Conservation (phyloP, 1,140 invertebrate genomes). For the Temnothorax nylanderi region DNA sequence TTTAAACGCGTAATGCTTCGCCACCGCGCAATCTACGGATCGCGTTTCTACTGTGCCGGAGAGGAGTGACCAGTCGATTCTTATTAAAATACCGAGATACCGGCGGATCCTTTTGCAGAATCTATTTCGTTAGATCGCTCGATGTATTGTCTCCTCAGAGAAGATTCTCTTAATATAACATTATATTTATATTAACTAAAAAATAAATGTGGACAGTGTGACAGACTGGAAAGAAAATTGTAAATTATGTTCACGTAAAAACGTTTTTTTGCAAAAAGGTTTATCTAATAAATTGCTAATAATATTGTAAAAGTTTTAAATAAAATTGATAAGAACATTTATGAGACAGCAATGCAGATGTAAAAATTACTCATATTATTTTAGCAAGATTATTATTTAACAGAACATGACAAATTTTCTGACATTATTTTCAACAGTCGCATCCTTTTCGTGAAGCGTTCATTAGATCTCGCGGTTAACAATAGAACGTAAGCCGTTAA, state of each 20-base stretch:
- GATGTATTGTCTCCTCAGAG: not conserved
- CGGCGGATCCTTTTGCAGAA: slow-evolving; percentile 25
- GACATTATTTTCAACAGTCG: not conserved
- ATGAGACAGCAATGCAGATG: not conserved
- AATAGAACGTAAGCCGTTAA: slow-evolving; percentile 32
- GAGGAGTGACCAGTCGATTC: slow-evolving; percentile 31
- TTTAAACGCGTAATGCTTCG: slow-evolving; percentile 55
- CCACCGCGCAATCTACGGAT: slow-evolving; percentile 51
- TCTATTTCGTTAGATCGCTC: not conserved
- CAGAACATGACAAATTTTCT: not conserved
- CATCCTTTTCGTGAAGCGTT: not conserved
- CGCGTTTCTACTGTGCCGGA: slow-evolving; percentile 47
- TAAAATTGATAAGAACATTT: not conserved
- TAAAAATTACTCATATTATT: not conserved
- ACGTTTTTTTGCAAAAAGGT: not conserved
- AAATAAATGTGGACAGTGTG: not conserved
- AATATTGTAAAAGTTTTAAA: not conserved
- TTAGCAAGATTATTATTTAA: not conserved
- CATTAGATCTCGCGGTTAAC: slow-evolving; percentile 18
- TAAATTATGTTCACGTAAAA: not conserved
- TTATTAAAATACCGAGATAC: slow-evolving; percentile 64
- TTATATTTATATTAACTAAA: not conserved
- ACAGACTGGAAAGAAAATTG: not conserved
- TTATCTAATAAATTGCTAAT: not conserved
- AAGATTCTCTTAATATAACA: not conserved